Conservation (phyloP, 2,888 invertebrate genomes). For the Patella ulyssiponensis region DNA sequence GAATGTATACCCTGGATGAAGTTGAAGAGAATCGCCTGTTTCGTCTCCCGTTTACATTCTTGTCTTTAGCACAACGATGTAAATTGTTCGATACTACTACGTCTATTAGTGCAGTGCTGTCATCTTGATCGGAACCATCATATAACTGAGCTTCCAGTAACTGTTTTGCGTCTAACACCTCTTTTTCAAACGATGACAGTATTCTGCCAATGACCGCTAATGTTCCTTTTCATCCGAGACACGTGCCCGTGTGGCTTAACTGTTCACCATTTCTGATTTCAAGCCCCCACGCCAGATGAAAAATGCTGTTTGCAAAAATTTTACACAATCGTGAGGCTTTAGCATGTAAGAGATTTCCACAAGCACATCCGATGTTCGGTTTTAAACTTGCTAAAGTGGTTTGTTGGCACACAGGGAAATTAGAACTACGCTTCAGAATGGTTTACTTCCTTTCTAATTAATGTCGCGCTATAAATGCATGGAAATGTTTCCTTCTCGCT, state of each 20-base stretch:
- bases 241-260: slow-evolving; percentile 2
- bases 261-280: neutral
- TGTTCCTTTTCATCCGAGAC: neutral
- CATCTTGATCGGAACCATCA: neutral
- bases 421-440: slow-evolving; percentile 15
- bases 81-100: neutral
- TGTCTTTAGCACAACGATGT: neutral
- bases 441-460: slow-evolving; percentile 18
- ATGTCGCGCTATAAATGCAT: neutral
- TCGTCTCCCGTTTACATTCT: neutral
- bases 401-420: slow-evolving; percentile 26
- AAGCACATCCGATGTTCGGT: slow-evolving; percentile 20
- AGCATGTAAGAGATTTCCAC: slow-evolving; percentile 23
- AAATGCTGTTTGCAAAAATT: slow-evolving; percentile 28
- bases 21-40: neutral
- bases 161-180: neutral
- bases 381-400: slow-evolving; percentile 17
- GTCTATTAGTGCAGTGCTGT: neutral
- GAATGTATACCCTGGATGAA: slow-evolving; percentile 20
- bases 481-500: slow-evolving; percentile 17
- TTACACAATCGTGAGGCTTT: slow-evolving; percentile 21
- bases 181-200: neutral
- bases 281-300: slow-evolving; percentile 33
- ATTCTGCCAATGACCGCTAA: neutral
- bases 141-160: neutral